A percentile compares a stretch with the other conserved stretches of the same genome.
Evolutionary conservation across 2,888 invertebrate species (phyloP).

Genomic region (Polietes domitor): DNA sequence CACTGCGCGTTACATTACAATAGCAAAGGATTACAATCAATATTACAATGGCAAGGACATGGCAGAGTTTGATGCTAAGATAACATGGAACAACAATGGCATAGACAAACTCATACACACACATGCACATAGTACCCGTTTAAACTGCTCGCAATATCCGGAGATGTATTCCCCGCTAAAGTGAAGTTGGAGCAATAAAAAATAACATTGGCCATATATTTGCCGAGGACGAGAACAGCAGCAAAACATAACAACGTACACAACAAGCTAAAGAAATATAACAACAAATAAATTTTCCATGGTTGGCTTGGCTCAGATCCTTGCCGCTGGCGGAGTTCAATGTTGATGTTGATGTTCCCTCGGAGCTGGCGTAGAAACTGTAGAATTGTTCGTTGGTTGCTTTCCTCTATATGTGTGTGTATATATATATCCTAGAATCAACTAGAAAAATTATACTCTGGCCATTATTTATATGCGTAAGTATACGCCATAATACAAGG

Average conservation of each 20-base stretch:
- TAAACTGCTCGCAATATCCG: background rate
- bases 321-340: constrained; percentile 20
- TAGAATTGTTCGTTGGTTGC: background rate
- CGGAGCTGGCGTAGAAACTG: background rate
- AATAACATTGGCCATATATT: constrained; percentile 12
- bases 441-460: constrained; percentile 57
- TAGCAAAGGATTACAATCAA: constrained; percentile 62
- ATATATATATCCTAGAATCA: constrained; percentile 46
- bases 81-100: constrained; percentile 15
- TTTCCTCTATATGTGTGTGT: background rate
- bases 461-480: constrained; percentile 67
- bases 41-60: constrained; percentile 61
- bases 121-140: background rate
- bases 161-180: background rate
- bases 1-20: constrained; percentile 56
- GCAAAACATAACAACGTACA: constrained; percentile 36
- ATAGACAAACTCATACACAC: constrained; percentile 4
- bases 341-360: constrained; percentile 24
- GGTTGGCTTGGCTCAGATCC: constrained; percentile 45
- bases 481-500: constrained; percentile 65
- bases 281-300: constrained; percentile 64
- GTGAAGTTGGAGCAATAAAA: background rate
- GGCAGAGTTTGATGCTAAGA: constrained; percentile 45
- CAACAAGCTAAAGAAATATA: constrained; percentile 52
- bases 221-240: background rate